phyloP scores from a whole-genome alignment of 2,888 invertebrate genomes.

The Leucophenga maculata region DNA sequence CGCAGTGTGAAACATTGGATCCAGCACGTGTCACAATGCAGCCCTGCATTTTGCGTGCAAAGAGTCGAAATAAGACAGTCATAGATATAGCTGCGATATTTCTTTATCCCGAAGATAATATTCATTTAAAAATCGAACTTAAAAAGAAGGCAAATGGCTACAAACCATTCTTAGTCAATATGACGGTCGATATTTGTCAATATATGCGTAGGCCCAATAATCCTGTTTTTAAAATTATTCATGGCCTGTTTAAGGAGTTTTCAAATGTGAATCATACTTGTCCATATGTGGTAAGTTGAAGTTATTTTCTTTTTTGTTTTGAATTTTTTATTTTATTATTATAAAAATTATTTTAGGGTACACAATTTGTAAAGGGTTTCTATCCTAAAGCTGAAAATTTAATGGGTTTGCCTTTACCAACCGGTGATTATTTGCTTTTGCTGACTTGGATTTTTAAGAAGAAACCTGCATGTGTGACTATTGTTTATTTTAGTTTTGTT shows the following conservation, averaged over 20 bases:
- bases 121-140: conserved; percentile 14
- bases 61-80: conserved; percentile 28
- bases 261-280: conserved; percentile 12
- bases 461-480: not conserved
- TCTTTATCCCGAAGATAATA: conserved; percentile 10
- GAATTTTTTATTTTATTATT: too few relatives aligned
- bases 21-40: conserved; percentile 25
- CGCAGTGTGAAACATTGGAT: conserved; percentile 31
- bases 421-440: not conserved
- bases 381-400: not conserved
- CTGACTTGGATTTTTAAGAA: not conserved
- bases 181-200: not conserved
- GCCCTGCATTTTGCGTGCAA: conserved; percentile 33
- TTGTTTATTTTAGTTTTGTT: not conserved
- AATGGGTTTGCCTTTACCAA: not conserved
- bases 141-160: conserved; percentile 27
- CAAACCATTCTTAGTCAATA: conserved; percentile 7
- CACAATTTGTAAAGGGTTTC: not conserved
- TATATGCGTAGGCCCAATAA: conserved; percentile 1
- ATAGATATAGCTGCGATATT: conserved; percentile 27
- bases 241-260: not conserved
- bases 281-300: conserved; percentile 22
- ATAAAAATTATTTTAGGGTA: not conserved
- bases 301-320: too few relatives aligned
- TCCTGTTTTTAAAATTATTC: conserved; percentile 2